These are phyloP conservation scores for Psilanteris sp. DNA, from an alignment of 1,140 invertebrate genomes.

Conservation along the genomic window DNA sequence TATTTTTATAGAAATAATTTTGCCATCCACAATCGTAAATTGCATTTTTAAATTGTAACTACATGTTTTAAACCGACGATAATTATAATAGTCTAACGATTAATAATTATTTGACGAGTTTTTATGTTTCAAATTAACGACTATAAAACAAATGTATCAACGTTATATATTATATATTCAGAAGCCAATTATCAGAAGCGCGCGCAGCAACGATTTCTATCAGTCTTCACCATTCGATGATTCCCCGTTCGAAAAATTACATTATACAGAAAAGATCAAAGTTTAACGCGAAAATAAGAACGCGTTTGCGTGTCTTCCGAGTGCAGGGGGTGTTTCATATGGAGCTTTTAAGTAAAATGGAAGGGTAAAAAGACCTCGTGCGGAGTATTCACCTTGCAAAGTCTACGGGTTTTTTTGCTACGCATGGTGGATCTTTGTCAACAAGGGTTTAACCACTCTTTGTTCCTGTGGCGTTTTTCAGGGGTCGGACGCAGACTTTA, in stretches of 20 bases:
- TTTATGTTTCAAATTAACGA: no score
- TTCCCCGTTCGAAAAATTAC: slow-evolving; percentile 15
- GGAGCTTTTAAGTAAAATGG: slow-evolving; percentile 37
- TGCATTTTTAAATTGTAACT: no score
- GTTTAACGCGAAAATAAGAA: slow-evolving; percentile 33
- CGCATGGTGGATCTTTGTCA: slow-evolving; percentile 70
- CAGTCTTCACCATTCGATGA: no score
- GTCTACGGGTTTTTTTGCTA: slow-evolving; percentile 50
- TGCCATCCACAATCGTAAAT: no score
- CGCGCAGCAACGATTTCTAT: no score
- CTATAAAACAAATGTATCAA: no score
- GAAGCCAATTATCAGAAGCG: no score
- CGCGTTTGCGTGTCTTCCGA: slow-evolving; percentile 12
- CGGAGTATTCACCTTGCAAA: slow-evolving; percentile 12
- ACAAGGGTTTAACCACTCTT: slow-evolving; percentile 74
- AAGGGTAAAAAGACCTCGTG: slow-evolving; percentile 11
- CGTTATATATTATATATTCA: no score
- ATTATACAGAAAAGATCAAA: slow-evolving; percentile 47
- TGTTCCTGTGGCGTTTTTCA: slow-evolving; percentile 68
- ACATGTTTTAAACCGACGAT: no score
- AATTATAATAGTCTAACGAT: no score
- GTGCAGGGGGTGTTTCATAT: slow-evolving; percentile 11
- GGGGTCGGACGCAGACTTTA: slow-evolving; percentile 71
- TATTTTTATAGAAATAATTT: no score
- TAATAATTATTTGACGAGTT: no score